These are phyloP conservation scores for Drosophila pseudotakahashii DNA, from an alignment of 2,888 invertebrate genomes.

Conservation along the genomic window DNA sequence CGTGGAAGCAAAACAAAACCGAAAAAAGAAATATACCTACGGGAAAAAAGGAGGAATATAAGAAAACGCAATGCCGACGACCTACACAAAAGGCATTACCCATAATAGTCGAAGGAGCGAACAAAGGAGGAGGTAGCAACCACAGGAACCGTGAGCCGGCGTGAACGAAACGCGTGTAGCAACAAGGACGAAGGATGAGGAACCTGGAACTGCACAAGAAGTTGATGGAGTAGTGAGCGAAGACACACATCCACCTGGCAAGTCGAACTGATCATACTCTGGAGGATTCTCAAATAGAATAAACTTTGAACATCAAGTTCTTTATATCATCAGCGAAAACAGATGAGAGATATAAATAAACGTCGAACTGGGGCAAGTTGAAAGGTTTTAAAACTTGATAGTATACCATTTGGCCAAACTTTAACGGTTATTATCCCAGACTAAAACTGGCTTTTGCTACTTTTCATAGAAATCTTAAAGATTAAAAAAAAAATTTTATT, in stretches of 20 bases:
- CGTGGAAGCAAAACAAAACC: slow-evolving; percentile 51
- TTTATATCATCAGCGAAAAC: slow-evolving; percentile 3
- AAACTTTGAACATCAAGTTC: slow-evolving; percentile 7
- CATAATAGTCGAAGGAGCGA: slow-evolving; percentile 61
- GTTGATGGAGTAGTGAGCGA: not conserved
- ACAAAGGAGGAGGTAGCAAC: not conserved
- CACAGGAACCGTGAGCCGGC: slow-evolving; percentile 4
- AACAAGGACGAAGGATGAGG: slow-evolving; percentile 3
- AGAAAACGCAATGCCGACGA: slow-evolving; percentile 58
- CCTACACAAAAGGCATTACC: slow-evolving; percentile 70
- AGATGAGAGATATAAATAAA: slow-evolving; percentile 17
- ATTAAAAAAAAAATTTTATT: too few relatives aligned
- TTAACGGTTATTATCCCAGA: too few relatives aligned
- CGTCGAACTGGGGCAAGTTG: not conserved
- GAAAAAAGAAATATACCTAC: slow-evolving; percentile 20
- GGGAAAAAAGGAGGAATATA: slow-evolving; percentile 20
- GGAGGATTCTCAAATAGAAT: slow-evolving; percentile 2
- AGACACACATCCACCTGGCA: not conserved
- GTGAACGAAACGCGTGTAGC: slow-evolving; percentile 49
- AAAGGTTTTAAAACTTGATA: slow-evolving; percentile 3
- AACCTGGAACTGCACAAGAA: not conserved
- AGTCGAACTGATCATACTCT: slow-evolving; percentile 44
- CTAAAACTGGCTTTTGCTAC: too few relatives aligned
- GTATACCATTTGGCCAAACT: not conserved
- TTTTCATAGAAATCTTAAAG: too few relatives aligned